Evolutionary conservation across 2,888 invertebrate genomes (phyloP).

Genomic region (Carabus problematicus): DNA sequence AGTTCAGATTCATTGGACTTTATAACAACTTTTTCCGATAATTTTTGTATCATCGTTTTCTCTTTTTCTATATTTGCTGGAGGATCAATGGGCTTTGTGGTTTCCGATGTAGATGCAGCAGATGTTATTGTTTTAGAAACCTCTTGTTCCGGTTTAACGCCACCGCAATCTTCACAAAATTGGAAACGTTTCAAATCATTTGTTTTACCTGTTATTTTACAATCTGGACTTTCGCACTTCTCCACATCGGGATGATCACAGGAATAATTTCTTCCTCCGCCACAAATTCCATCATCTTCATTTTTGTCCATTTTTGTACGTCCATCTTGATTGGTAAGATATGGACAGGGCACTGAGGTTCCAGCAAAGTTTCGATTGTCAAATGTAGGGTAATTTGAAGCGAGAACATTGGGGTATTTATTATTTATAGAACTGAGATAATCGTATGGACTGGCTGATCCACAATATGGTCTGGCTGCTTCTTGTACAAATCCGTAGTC

Average conservation of each 20-base stretch:
- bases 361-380: not conserved
- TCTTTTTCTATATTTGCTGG: too few relatives aligned
- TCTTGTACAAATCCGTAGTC: slow-evolving; percentile 29
- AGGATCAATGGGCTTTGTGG: too few relatives aligned
- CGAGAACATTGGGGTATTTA: slow-evolving; percentile 8
- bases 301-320: not conserved
- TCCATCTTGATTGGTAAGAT: slow-evolving; percentile 3
- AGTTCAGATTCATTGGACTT: too few relatives aligned
- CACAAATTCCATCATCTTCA: slow-evolving; percentile 18
- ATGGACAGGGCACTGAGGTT: slow-evolving; percentile 19
- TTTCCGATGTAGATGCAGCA: too few relatives aligned
- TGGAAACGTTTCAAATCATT: not conserved
- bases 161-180: slow-evolving; percentile 37
- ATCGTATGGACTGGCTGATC: slow-evolving; percentile 31
- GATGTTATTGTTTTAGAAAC: too few relatives aligned
- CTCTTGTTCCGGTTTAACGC: slow-evolving; percentile 19
- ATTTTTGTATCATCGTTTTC: too few relatives aligned
- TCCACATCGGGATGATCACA: slow-evolving; percentile 19
- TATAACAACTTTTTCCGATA: too few relatives aligned
- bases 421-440: slow-evolving; percentile 23
- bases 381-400: slow-evolving; percentile 25
- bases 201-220: slow-evolving; percentile 14
- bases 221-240: slow-evolving; percentile 22
- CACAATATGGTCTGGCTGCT: slow-evolving; percentile 33
- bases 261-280: slow-evolving; percentile 13